phyloP scores from a whole-genome alignment of 2,888 invertebrate species.

The Spialia ferax region DNA sequence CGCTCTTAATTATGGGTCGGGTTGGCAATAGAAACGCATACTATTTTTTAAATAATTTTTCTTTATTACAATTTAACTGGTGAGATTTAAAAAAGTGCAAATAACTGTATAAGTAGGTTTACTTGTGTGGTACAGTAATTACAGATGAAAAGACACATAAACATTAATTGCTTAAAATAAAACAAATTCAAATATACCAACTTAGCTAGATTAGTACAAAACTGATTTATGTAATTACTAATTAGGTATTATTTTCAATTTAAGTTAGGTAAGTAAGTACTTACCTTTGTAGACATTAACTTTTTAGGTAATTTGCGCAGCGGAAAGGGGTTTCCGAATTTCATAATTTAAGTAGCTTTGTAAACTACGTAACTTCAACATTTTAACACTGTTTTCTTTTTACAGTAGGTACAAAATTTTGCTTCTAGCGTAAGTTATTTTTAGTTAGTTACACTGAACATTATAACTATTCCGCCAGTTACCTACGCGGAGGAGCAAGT shows the following conservation, averaged over 20 bases:
- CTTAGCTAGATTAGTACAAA: neutral
- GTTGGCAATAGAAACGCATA: constrained; percentile 45
- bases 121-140: constrained; percentile 34
- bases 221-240: no score
- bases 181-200: neutral
- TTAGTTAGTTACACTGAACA: neutral
- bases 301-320: neutral
- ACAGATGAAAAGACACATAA: neutral
- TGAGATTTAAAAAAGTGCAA: constrained; percentile 79
- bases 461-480: neutral
- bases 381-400: no score
- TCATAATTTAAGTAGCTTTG: no score
- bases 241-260: no score
- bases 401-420: neutral
- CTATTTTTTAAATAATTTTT: constrained; percentile 44
- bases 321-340: neutral
- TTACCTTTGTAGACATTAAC: no score
- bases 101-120: constrained; percentile 55
- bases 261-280: no score
- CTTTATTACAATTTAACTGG: constrained; percentile 57
- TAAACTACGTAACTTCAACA: no score
- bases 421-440: neutral
- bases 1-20: no score
- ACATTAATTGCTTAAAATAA: neutral
- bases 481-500: neutral